Evolutionary conservation across 1,140 invertebrate genomes (phyloP).

Genomic region (Zaprionus capensis): DNA sequence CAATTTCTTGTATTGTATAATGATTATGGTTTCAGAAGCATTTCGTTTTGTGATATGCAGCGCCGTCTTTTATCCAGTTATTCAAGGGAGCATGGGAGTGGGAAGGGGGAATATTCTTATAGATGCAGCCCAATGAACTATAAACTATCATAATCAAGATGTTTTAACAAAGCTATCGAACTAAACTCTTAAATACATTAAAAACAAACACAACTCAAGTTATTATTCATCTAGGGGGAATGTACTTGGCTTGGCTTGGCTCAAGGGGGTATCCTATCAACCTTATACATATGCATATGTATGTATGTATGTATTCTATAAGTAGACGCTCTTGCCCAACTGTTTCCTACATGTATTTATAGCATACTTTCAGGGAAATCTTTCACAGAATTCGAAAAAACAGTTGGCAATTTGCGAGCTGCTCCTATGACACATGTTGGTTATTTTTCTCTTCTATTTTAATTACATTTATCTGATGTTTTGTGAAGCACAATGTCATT

Average conservation of each 20-base stretch:
- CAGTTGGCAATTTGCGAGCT: neutral
- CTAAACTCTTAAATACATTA: constrained; percentile 33
- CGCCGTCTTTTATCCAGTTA: constrained; percentile 31
- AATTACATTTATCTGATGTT: constrained; percentile 42
- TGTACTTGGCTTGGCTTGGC: constrained; percentile 21
- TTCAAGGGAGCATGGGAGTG: neutral
- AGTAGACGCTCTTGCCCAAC: neutral
- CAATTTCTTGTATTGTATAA: constrained; percentile 68
- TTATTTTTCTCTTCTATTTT: constrained; percentile 4
- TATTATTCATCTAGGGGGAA: constrained; percentile 45
- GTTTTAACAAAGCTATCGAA: constrained; percentile 56
- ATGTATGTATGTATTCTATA: constrained; percentile 8
- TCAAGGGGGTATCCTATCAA: neutral
- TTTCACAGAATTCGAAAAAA: neutral
- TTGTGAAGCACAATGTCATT: constrained; percentile 75
- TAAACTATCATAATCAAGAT: neutral
- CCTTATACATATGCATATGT: constrained; percentile 6
- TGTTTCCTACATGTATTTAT: neutral
- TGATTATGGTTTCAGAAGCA: constrained; percentile 70
- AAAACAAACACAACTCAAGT: constrained; percentile 34
- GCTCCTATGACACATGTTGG: constrained; percentile 62
- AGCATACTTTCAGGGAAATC: neutral
- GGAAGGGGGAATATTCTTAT: neutral
- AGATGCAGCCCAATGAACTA: constrained; percentile 1
- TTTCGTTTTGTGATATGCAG: constrained; percentile 66